These are phyloP conservation scores for Cichladusa arquata DNA, from an alignment of 2,113 vertebrate genomes.

Conservation along the genomic window DNA sequence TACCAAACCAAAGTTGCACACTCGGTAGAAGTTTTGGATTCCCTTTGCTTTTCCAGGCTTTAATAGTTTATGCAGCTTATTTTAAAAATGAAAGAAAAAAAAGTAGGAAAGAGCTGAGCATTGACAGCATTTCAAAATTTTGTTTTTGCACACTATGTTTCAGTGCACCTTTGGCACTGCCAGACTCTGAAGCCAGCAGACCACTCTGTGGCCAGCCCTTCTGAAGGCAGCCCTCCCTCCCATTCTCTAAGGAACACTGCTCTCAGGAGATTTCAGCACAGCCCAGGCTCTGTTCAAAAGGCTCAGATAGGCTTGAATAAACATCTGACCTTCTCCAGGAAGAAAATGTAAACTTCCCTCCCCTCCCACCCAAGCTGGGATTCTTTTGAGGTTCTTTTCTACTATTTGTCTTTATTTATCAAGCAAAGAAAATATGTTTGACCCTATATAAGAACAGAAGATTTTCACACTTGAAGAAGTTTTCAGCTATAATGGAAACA, in stretches of 20 bases:
- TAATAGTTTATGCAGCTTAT: not conserved
- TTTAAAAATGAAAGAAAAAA: not conserved
- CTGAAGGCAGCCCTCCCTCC: not conserved
- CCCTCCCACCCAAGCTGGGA: not conserved
- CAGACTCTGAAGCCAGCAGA: not conserved
- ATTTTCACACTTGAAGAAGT: not conserved
- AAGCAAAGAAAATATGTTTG: not conserved
- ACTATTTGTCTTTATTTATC: conserved; percentile 37
- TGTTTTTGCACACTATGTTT: not conserved
- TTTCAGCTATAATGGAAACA: not conserved
- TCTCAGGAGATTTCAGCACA: conserved; percentile 32
- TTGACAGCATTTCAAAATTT: not conserved
- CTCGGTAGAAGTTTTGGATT: not conserved
- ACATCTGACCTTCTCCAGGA: conserved; percentile 7
- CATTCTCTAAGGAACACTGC: not conserved
- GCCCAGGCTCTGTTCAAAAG: conserved; percentile 14
- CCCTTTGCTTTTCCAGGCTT: not conserved
- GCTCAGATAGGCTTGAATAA: conserved; percentile 36
- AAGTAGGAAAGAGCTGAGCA: not conserved
- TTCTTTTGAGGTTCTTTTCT: conserved; percentile 23
- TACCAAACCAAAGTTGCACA: not conserved
- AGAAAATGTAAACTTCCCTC: conserved; percentile 15
- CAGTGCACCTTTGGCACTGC: not conserved
- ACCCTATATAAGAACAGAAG: not conserved
- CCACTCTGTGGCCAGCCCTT: fast-evolving